A percentile compares a stretch with the other conserved stretches of the same genome.
Conservation (phyloP, 2,113 vertebrate species). For the Bombycilla garrulus region DNA sequence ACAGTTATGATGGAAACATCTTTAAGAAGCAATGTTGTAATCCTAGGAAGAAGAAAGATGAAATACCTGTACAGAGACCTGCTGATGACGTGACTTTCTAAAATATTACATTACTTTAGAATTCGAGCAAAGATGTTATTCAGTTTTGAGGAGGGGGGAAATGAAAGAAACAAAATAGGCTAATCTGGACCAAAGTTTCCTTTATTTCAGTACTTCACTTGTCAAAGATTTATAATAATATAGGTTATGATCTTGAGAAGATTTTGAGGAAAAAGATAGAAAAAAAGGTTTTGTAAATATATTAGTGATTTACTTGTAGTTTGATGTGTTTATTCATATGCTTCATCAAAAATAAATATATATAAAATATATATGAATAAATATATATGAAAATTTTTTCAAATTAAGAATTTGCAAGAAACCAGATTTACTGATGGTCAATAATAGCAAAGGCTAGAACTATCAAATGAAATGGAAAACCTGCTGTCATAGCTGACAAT, state of each 20-base stretch:
- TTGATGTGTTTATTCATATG: background rate
- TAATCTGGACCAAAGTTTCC: background rate
- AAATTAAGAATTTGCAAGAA: background rate
- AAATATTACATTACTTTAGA: background rate
- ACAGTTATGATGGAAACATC: background rate
- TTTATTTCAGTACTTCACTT: background rate
- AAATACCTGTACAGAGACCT: background rate
- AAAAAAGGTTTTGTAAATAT: background rate
- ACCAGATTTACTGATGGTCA: background rate
- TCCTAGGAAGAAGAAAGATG: background rate
- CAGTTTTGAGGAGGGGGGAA: accelerated
- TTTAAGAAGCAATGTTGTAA: background rate
- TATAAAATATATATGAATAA: background rate
- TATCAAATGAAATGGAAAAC: background rate
- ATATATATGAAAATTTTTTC: background rate
- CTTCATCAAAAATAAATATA: background rate
- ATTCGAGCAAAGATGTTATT: background rate
- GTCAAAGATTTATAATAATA: background rate
- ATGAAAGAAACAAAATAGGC: background rate
- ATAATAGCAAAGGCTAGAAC: background rate
- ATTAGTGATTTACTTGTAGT: background rate
- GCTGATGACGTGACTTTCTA: background rate
- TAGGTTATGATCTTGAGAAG: background rate
- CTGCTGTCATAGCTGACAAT: background rate
- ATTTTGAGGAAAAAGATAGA: background rate